Evolutionary conservation across 2,888 invertebrate species (phyloP).

Genomic region (Xestia ashworthii): DNA sequence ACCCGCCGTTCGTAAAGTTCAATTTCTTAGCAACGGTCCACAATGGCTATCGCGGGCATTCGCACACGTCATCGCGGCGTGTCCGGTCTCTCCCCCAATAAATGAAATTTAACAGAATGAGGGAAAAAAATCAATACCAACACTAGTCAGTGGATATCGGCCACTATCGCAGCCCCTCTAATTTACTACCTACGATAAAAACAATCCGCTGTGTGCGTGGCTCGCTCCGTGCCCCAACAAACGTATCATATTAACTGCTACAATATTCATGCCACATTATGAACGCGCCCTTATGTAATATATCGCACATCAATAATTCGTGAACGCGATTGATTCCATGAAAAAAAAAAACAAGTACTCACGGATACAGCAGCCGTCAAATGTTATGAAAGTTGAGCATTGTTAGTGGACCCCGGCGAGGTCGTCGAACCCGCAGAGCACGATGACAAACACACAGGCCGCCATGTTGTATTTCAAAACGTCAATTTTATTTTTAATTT

Average conservation of each 20-base stretch:
- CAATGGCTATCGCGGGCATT: slow-evolving; percentile 62
- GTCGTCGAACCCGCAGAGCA: slow-evolving; percentile 83
- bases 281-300: slow-evolving; percentile 81
- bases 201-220: slow-evolving; percentile 82
- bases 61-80: slow-evolving; percentile 79
- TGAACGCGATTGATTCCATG: slow-evolving; percentile 69
- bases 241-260: slow-evolving; percentile 76
- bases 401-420: slow-evolving; percentile 78
- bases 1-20: slow-evolving; percentile 50
- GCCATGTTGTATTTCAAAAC: slow-evolving; percentile 85
- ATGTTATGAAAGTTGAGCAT: slow-evolving; percentile 88
- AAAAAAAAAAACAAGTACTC: slow-evolving; percentile 74
- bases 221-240: slow-evolving; percentile 54
- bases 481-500: slow-evolving; percentile 72
- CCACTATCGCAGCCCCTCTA: slow-evolving; percentile 87
- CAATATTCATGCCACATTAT: slow-evolving; percentile 85
- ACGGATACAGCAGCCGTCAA: slow-evolving; percentile 89
- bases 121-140: slow-evolving; percentile 90
- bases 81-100: slow-evolving; percentile 88
- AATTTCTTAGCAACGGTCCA: slow-evolving; percentile 66
- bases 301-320: slow-evolving; percentile 80
- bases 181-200: slow-evolving; percentile 89
- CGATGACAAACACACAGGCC: slow-evolving; percentile 85
- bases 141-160: slow-evolving; percentile 82
- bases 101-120: slow-evolving; percentile 91